Evolutionary conservation across 2,888 invertebrate species (phyloP).

Genomic region (Melanargia galathea): DNA sequence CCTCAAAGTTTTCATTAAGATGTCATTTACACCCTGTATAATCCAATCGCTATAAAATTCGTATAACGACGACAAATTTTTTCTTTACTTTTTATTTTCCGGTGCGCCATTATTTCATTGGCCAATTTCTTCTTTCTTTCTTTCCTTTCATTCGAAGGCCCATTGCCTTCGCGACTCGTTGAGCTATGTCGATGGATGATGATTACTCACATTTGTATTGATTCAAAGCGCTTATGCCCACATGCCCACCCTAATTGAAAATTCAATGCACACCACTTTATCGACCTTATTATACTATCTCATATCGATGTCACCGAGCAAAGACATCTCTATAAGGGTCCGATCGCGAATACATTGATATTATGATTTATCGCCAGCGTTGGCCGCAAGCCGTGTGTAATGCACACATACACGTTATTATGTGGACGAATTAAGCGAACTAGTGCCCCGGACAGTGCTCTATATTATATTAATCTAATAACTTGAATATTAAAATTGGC

Average conservation of each 20-base stretch:
- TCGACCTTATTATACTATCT: neutral
- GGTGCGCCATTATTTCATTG: too few relatives aligned
- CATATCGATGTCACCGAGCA: slow-evolving; percentile 13
- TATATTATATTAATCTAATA: slow-evolving; percentile 32
- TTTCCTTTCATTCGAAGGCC: too few relatives aligned
- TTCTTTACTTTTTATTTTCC: too few relatives aligned
- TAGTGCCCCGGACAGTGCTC: slow-evolving; percentile 53
- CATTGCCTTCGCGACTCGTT: too few relatives aligned
- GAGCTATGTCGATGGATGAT: too few relatives aligned
- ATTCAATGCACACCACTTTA: neutral
- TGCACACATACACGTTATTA: slow-evolving; percentile 54
- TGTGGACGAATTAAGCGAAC: slow-evolving; percentile 44
- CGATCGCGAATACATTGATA: slow-evolving; percentile 80
- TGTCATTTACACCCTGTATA: too few relatives aligned
- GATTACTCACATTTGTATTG: too few relatives aligned
- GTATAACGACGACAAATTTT: too few relatives aligned
- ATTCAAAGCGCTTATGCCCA: too few relatives aligned
- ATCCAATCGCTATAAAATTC: too few relatives aligned
- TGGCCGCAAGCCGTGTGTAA: slow-evolving; percentile 70
- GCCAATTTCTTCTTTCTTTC: too few relatives aligned
- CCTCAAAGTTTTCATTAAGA: too few relatives aligned
- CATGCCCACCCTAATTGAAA: neutral
- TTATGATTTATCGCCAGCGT: slow-evolving; percentile 81
- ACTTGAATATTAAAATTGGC: slow-evolving; percentile 28
- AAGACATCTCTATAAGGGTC: slow-evolving; percentile 49